phyloP scores from a whole-genome alignment of 2,888 invertebrate genomes.

The Andrena marginata region DNA sequence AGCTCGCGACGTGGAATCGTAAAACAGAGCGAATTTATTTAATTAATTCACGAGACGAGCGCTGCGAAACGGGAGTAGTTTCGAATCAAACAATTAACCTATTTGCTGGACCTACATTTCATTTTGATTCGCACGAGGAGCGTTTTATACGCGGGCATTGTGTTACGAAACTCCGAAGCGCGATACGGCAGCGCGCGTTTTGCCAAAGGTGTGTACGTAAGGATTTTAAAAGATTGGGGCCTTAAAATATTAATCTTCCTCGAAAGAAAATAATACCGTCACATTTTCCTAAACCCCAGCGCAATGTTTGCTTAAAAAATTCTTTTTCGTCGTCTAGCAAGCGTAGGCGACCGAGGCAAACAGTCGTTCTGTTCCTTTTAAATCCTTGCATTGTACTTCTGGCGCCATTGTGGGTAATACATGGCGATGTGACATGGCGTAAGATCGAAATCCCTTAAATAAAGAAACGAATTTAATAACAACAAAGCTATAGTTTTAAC shows the following conservation, averaged over 20 bases:
- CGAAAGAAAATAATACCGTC: slow-evolving; percentile 35
- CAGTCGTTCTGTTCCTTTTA: slow-evolving; percentile 35
- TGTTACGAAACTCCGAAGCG: background rate
- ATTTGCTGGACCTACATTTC: background rate
- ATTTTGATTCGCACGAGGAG: background rate
- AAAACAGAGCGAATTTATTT: background rate
- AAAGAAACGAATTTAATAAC: slow-evolving; percentile 20
- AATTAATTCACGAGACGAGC: background rate
- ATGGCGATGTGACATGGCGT: slow-evolving; percentile 33
- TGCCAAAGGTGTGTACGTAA: background rate
- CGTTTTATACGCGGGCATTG: background rate
- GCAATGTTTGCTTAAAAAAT: slow-evolving; percentile 33
- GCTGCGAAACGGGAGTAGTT: background rate
- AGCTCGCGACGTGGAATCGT: background rate
- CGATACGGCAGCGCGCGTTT: background rate
- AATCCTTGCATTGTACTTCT: slow-evolving; percentile 23
- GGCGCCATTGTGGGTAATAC: slow-evolving; percentile 33
- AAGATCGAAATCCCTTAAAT: slow-evolving; percentile 27
- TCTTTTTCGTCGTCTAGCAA: slow-evolving; percentile 3
- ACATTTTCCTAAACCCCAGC: slow-evolving; percentile 2
- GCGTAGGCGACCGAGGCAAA: slow-evolving; percentile 41
- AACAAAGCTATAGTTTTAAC: too few species aligned
- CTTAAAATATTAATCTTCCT: slow-evolving; percentile 42
- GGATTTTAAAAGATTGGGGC: slow-evolving; percentile 11
- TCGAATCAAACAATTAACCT: background rate